These are phyloP conservation scores for Cecidostiba fungosa DNA, from an alignment of 2,888 invertebrate species.

Conservation along the genomic window DNA sequence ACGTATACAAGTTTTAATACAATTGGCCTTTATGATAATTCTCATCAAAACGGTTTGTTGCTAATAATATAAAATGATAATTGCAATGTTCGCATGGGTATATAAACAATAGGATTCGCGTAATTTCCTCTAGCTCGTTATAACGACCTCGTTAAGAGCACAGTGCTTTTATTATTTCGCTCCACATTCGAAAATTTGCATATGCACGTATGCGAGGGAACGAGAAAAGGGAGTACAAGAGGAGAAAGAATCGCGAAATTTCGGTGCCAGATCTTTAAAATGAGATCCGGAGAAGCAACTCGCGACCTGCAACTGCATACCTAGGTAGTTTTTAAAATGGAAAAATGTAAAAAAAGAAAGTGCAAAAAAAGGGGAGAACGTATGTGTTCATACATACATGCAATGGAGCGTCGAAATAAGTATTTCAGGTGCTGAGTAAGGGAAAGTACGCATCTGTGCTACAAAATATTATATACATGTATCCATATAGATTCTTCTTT, in stretches of 20 bases:
- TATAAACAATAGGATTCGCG: slow-evolving; percentile 62
- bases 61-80: slow-evolving; percentile 53
- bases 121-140: slow-evolving; percentile 57
- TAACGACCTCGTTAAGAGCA: slow-evolving; percentile 61
- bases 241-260: slow-evolving; percentile 38
- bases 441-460: slow-evolving; percentile 15
- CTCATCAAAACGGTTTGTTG: slow-evolving; percentile 25
- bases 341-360: background rate
- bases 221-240: background rate
- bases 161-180: slow-evolving; percentile 59
- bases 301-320: background rate
- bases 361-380: background rate
- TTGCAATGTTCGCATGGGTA: slow-evolving; percentile 54
- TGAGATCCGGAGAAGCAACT: slow-evolving; percentile 4
- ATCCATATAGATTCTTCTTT: background rate
- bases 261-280: slow-evolving; percentile 5
- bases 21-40: slow-evolving; percentile 11
- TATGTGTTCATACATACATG: background rate
- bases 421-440: slow-evolving; percentile 38
- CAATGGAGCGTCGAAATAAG: slow-evolving; percentile 21
- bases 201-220: slow-evolving; percentile 23
- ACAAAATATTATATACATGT: background rate
- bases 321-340: background rate
- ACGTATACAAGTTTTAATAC: background rate
- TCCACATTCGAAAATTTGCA: slow-evolving; percentile 60